A percentile compares a stretch with the other conserved stretches of the same genome.
phyloP scores from a whole-genome alignment of 2,113 vertebrate species.

The Thunnus maccoyii region DNA sequence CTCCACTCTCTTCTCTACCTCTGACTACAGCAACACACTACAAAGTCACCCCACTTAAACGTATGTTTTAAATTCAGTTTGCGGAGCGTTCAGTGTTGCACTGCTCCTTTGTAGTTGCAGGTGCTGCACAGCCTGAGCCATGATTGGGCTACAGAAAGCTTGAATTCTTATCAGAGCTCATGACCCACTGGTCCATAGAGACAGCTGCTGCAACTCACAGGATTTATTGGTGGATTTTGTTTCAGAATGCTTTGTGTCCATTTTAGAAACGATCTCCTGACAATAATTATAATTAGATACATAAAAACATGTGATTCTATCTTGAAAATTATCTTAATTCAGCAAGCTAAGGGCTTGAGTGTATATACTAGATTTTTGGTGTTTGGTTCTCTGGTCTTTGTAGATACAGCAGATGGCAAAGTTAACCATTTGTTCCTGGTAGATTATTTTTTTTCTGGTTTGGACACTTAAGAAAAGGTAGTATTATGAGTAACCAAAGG shows the following conservation, averaged over 20 bases:
- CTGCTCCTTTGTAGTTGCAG: slow-evolving; percentile 46
- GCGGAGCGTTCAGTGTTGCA: neutral
- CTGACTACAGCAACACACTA: neutral
- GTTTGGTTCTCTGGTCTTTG: neutral
- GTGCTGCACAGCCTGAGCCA: slow-evolving; percentile 16
- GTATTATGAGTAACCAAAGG: neutral
- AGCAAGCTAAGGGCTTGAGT: neutral
- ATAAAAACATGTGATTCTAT: neutral
- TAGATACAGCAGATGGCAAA: neutral
- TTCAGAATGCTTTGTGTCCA: slow-evolving; percentile 36
- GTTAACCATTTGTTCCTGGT: neutral
- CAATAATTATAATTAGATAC: neutral
- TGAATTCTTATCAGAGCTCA: slow-evolving; percentile 36
- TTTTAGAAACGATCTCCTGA: slow-evolving; percentile 16
- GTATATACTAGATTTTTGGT: neutral
- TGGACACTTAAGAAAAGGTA: neutral
- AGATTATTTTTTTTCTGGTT: neutral
- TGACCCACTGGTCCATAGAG: slow-evolving; percentile 46
- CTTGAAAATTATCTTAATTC: neutral
- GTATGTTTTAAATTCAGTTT: slow-evolving; percentile 29
- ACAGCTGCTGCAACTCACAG: slow-evolving; percentile 38
- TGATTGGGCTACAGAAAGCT: slow-evolving; percentile 48
- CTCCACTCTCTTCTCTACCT: neutral
- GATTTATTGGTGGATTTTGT: slow-evolving; percentile 45
- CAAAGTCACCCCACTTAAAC: neutral